Evolutionary conservation across 2,797 vertebrate species (phyloP), one percentile per base, ranked within the genome.

Genomic region (Centropyge bicolor): DNA sequence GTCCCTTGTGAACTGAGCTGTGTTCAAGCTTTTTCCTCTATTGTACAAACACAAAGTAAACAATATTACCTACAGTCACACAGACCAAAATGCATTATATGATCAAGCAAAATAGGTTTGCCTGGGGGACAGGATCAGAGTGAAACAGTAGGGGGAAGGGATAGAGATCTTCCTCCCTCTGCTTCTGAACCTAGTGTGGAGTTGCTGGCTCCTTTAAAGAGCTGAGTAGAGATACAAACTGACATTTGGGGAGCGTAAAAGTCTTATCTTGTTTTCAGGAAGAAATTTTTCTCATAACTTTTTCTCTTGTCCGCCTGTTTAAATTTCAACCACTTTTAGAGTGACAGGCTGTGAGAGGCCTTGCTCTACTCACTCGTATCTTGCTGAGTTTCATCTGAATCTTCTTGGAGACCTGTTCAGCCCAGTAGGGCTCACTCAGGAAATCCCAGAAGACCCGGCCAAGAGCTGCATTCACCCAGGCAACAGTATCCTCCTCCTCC

Each of bases 311-410:
- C 1, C 2, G 3, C 9, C 3, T 31, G n/a, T 55, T 65, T 6
- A 11, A n/a, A 55, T 31, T 55, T 43, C 1, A 45, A 45, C 1
- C 45, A 8, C 4, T 78, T 35, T 46, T 46, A 36, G 17, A 56
- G 16, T 31, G 36, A 65, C 31, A 69, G 11, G 19, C 31, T 31
- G 17, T 16, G 9, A 8, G 5, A 8, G 9, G 51, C 27, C 24
- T 78, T 54, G 36, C 43, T 76, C 38, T 6, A 71, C 94, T 84
- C 93, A 99, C 98, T 95, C 97, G 96, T 89, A 99, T 99, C 93
- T 99, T 99, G 93, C 98, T 99, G 76, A 99, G 97, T 85, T 99
- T 99, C 98, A 99, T 98, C 91, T 99, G 98, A 89, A 99, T 99
- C 95, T 99, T 99, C 94, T 97, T 98, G 61, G 98, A 98, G 71